Evolutionary conservation across 2,797 vertebrate genomes (phyloP).

Genomic region (Dendrocincla fuliginosa): DNA sequence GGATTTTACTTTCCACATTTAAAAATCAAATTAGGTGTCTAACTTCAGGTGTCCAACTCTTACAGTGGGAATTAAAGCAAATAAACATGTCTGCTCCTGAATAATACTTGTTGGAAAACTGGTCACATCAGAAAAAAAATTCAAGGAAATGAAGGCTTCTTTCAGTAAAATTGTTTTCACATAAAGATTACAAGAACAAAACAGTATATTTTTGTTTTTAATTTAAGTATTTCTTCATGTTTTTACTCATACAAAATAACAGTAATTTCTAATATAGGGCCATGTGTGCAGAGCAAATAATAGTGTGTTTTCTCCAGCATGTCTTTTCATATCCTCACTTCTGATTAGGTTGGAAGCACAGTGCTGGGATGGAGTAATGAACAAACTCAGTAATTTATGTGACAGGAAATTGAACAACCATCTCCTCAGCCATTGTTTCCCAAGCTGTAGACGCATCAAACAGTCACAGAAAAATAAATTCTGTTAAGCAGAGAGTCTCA

Average conservation of each 20-base stretch:
- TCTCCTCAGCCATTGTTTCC: conserved; percentile 41
- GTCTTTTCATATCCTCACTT: not conserved
- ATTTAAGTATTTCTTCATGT: not conserved
- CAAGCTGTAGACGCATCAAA: conserved; percentile 55
- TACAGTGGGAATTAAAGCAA: not conserved
- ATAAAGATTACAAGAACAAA: not conserved
- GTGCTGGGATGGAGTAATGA: conserved; percentile 27
- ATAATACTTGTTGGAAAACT: not conserved
- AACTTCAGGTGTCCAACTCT: not conserved
- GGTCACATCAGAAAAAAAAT: not conserved
- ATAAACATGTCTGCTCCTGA: not conserved
- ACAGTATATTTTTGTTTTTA: not conserved
- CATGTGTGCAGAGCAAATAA: not conserved
- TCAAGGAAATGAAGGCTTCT: not conserved
- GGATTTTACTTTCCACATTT: not conserved
- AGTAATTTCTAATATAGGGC: conserved; percentile 27
- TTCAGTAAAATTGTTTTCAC: conserved; percentile 4
- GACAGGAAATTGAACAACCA: conserved; percentile 72
- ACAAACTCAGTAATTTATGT: conserved; percentile 26
- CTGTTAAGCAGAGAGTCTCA: not conserved
- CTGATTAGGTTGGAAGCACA: conserved; percentile 58
- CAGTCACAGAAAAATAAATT: conserved; percentile 17
- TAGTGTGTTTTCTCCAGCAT: not conserved
- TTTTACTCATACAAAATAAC: not conserved
- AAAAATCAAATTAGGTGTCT: not conserved